Conservation (phyloP, 2,888 invertebrate genomes). For the Drosophila merina region DNA sequence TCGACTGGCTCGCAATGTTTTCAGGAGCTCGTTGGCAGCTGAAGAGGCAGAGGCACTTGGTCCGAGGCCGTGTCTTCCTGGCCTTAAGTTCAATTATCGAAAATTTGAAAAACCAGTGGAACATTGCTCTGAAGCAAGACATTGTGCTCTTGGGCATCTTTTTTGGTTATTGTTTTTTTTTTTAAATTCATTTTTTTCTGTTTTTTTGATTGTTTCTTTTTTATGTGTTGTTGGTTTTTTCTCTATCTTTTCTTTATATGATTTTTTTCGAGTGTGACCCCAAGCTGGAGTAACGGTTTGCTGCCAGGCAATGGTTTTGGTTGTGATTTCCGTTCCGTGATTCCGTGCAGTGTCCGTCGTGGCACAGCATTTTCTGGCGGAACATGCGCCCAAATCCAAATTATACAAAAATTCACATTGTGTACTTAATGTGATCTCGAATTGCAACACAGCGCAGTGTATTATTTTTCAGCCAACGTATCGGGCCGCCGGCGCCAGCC, state of each 20-base stretch:
- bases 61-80: not conserved
- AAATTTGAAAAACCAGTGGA: conserved; percentile 4
- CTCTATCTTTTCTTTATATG: not conserved
- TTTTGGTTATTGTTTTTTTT: not conserved
- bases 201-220: conserved; percentile 7
- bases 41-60: conserved; percentile 51
- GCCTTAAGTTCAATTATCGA: not conserved
- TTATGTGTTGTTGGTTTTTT: conserved; percentile 5
- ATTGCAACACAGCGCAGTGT: conserved; percentile 9
- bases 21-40: conserved; percentile 6
- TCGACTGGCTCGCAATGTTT: conserved; percentile 12
- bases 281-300: conserved; percentile 6
- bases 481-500: conserved; percentile 29
- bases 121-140: conserved; percentile 1
- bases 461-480: not conserved
- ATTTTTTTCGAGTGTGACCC: conserved; percentile 8
- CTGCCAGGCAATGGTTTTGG: not conserved
- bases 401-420: conserved; percentile 10
- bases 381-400: conserved; percentile 14
- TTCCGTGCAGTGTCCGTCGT: not conserved
- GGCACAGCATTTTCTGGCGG: conserved; percentile 26
- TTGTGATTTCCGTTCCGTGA: not conserved
- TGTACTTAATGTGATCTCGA: not conserved
- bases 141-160: conserved; percentile 32
- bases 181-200: not conserved